phyloP scores from a whole-genome alignment of 2,888 invertebrate genomes.

The Mamestra brassicae region DNA sequence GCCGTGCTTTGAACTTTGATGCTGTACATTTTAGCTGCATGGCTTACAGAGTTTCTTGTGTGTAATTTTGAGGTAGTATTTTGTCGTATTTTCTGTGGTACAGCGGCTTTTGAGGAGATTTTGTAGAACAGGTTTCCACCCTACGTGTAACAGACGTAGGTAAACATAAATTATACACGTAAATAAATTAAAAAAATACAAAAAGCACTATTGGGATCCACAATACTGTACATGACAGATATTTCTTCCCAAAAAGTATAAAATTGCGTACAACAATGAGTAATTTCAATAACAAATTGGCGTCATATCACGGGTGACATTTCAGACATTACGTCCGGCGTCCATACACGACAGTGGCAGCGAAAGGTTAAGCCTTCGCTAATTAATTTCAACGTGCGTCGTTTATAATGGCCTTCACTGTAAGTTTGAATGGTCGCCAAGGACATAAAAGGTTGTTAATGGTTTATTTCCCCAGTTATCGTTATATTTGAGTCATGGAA shows the following conservation, averaged over 20 bases:
- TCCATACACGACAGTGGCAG: constrained; percentile 30
- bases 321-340: constrained; percentile 16
- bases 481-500: constrained; percentile 21
- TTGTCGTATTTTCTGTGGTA: constrained; percentile 32
- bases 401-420: constrained; percentile 33
- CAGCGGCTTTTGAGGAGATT: not conserved
- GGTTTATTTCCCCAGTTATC: constrained; percentile 38
- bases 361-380: constrained; percentile 42
- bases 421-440: constrained; percentile 54
- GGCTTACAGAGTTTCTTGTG: constrained; percentile 23
- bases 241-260: constrained; percentile 13
- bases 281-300: constrained; percentile 48
- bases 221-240: constrained; percentile 1
- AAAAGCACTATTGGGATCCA: not conserved
- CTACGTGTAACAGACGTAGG: not conserved
- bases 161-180: constrained; percentile 5
- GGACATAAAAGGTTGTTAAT: constrained; percentile 48
- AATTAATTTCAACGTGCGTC: constrained; percentile 56
- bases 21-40: constrained; percentile 33
- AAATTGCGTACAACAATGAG: constrained; percentile 4
- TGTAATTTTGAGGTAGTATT: constrained; percentile 25
- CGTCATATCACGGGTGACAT: constrained; percentile 18
- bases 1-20: constrained; percentile 61
- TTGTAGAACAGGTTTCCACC: constrained; percentile 3
- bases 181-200: not conserved